Evolutionary conservation across 1,140 invertebrate species (phyloP), one percentile per base, ranked within the genome.

Genomic region (Drosophila nannoptera): DNA sequence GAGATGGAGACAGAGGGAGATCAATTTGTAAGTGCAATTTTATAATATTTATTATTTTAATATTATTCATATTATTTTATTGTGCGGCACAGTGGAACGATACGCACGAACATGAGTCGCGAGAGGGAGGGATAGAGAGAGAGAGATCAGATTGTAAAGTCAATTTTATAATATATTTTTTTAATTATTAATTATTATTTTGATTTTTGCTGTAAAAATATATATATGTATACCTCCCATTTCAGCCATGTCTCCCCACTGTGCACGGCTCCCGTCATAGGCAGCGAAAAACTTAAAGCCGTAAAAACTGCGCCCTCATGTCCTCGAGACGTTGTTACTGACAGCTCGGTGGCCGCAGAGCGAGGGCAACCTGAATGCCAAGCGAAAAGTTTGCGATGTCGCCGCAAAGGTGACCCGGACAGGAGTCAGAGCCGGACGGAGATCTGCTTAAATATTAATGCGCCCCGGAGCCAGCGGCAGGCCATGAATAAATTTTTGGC

Each of bases 401-500:
- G 31, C 56, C 42, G 67, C 63, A 67, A 75, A 69, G 77, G 81
- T 84, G 77, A 71, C 66, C 54, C 69, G 56, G 42, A 53, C 73
- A 59, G 50, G 38, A 65, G 75, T 48, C 58, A 46, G 53, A 48
- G 68, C 50, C 62, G 74, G 77, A 77, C 77, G 70, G 71, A 74
- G 71, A 63, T 66, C 77, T 86, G 74, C 54, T 86, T 81, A 86
- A 86, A 86, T 87, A 86, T 86, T 86, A 87, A 86, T 86, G 77
- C 82, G 40, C 36, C 69, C 65, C 62, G 54, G 73, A 78, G 77
- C 63, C 76, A 69, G 59, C 70, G 74, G 61, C 74, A 81, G 71
- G 75, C 77, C 77, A 86, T 86, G 81, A 86, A 86, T 86, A 86
- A 82, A 86, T 86, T 87, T 86, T 87, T 86, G 81, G 81, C 82